phyloP scores from a whole-genome alignment of 2,797 vertebrate genomes.

The Sebastes reedi region DNA sequence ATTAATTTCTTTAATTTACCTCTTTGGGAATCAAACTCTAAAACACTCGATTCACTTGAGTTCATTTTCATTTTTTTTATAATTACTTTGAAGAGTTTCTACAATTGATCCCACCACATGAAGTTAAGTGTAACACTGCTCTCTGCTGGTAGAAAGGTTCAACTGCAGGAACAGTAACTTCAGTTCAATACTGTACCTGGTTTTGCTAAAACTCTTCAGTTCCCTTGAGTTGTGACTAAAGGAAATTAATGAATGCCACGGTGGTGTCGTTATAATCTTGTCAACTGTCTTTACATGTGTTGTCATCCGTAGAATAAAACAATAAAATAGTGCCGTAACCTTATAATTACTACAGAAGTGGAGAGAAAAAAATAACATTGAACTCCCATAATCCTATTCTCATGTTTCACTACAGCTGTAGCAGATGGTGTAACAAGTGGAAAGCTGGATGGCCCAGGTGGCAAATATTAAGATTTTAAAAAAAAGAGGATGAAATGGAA shows the following conservation, averaged over 20 bases:
- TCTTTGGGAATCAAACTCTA: background rate
- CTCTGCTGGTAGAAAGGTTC: conserved; percentile 39
- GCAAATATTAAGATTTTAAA: background rate
- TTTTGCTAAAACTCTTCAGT: background rate
- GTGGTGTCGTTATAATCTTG: background rate
- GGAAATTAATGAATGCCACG: background rate
- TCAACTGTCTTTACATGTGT: background rate
- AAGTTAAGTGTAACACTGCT: conserved; percentile 24
- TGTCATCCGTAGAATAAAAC: background rate
- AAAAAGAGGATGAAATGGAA: background rate
- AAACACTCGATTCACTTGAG: background rate
- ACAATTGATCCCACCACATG: background rate
- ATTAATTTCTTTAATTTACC: background rate
- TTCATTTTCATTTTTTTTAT: background rate
- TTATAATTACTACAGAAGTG: background rate
- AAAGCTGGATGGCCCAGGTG: background rate
- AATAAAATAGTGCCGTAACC: background rate
- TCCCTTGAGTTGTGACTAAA: background rate
- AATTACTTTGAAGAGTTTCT: background rate
- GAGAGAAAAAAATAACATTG: background rate
- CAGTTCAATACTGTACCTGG: background rate
- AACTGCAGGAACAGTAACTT: background rate
- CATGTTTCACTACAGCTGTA: background rate
- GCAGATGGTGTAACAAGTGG: background rate
- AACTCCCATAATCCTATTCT: background rate